Percentiles rank a stretch among this genome's conserved stretches.
Conservation (phyloP, 2,797 vertebrate species). For the Strix occidentalis region DNA sequence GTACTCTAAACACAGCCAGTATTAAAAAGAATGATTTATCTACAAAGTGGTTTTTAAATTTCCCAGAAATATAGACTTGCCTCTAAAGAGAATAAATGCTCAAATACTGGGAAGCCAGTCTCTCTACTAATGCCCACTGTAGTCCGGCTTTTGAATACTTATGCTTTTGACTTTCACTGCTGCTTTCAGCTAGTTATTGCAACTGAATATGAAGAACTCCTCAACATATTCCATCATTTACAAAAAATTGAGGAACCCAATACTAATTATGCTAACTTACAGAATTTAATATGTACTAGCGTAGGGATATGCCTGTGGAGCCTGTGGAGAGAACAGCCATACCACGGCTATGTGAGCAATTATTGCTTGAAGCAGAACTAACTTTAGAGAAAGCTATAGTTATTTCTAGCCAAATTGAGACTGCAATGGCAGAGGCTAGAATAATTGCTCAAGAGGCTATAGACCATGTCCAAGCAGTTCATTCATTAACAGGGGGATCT, state of each 20-base stretch:
- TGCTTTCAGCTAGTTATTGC: neutral
- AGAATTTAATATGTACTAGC: constrained; percentile 28
- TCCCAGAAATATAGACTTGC: neutral
- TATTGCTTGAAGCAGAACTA: constrained; percentile 68
- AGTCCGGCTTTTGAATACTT: neutral
- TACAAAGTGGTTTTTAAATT: neutral
- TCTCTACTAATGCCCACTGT: neutral
- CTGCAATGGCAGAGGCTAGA: constrained; percentile 68
- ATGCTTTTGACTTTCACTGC: constrained; percentile 17
- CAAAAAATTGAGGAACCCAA: neutral
- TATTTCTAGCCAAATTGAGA: constrained; percentile 68
- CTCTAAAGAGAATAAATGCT: neutral
- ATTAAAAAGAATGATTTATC: neutral
- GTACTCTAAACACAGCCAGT: neutral
- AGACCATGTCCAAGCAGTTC: constrained; percentile 60
- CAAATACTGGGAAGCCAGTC: neutral
- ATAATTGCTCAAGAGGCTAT: constrained; percentile 67
- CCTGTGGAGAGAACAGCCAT: constrained; percentile 34
- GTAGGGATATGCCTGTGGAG: neutral
- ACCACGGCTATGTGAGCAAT: constrained; percentile 56
- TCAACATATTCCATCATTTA: neutral
- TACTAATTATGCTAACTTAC: neutral
- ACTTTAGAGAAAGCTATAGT: constrained; percentile 68
- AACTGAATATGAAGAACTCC: neutral
- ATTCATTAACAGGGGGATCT: constrained; percentile 47